Evolutionary conservation across 2,113 vertebrate genomes (phyloP), one percentile per base, ranked within the genome.

Genomic region (Engraulis encrasicolus): DNA sequence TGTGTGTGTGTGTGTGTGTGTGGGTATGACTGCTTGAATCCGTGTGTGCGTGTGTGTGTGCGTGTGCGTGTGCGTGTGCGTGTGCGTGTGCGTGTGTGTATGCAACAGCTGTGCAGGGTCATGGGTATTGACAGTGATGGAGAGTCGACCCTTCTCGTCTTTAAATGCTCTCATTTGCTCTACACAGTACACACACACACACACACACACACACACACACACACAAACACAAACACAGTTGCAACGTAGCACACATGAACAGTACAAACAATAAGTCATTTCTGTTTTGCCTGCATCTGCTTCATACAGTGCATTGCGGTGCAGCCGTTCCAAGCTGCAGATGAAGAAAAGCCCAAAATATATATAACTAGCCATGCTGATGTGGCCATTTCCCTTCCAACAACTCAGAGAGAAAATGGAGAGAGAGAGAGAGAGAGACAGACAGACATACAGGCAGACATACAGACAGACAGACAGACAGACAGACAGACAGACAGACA

Each of bases 331-430:
- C 84, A 71, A 45, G 1, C 50, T 12, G 6, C n/a, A 71, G 48
- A 20, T 17, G 15, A 34, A 34, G 78, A 82, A 31, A 54, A 52
- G 50, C 23, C 2, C 58, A n/a, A n/a, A 27, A 66, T 27, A 66
- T 23, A 23, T 27, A 58, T 27, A 66, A 27, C 58, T 66, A 23
- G 58, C 58, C 14, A 6, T 66, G 89, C 82, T 79, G 49, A 40
- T 80, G 45, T 66, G 84, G 50, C 83, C 49, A 85, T 86, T 87
- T 86, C 86, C 84, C 77, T 50, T 66, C 78, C n/a, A 50, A 71
- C 40, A 81, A 78, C 37, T 83, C 82, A 82, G 38, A 78, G n/a
- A 81, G 18, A 19, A 50, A 54, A 86, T 45, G 40, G n/a, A 45
- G 40, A 45, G 40, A 45, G 40, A n/a, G 40, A 45, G 40, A 45